A percentile compares a stretch with the other conserved stretches of the same genome.
These are phyloP conservation scores for Orestias chungarensis DNA, from an alignment of 2,797 vertebrate genomes.

Conservation along the genomic window DNA sequence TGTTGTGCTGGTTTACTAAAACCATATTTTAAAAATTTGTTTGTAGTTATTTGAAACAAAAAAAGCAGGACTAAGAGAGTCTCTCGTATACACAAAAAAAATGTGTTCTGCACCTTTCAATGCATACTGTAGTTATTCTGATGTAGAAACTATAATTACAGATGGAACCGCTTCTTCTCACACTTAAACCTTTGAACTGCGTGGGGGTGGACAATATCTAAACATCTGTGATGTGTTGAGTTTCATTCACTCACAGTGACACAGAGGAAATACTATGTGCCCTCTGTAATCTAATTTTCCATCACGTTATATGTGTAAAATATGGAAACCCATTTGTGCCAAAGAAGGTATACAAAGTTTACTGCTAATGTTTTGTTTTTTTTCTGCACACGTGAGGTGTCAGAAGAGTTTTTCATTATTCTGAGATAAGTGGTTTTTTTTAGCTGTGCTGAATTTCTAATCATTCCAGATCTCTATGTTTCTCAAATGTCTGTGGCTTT, in stretches of 20 bases:
- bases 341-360: background rate
- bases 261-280: constrained; percentile 48
- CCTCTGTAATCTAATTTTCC: constrained; percentile 47
- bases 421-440: background rate
- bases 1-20: background rate
- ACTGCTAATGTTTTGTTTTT: background rate
- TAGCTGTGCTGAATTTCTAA: background rate
- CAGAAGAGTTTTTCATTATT: background rate
- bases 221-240: constrained; percentile 53
- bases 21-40: no score
- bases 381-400: background rate
- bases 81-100: background rate
- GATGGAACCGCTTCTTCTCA: constrained; percentile 24
- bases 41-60: background rate
- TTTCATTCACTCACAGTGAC: constrained; percentile 30
- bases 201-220: constrained; percentile 36
- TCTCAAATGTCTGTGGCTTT: background rate
- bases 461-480: background rate
- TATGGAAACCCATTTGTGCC: constrained; percentile 12
- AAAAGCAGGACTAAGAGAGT: background rate
- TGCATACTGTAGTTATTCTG: background rate
- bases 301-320: constrained; percentile 28
- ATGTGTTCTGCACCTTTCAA: background rate
- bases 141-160: constrained; percentile 3
- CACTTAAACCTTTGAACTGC: constrained; percentile 44